Conservation (phyloP, 2,888 invertebrate genomes). For the Creontiades dilutus region DNA sequence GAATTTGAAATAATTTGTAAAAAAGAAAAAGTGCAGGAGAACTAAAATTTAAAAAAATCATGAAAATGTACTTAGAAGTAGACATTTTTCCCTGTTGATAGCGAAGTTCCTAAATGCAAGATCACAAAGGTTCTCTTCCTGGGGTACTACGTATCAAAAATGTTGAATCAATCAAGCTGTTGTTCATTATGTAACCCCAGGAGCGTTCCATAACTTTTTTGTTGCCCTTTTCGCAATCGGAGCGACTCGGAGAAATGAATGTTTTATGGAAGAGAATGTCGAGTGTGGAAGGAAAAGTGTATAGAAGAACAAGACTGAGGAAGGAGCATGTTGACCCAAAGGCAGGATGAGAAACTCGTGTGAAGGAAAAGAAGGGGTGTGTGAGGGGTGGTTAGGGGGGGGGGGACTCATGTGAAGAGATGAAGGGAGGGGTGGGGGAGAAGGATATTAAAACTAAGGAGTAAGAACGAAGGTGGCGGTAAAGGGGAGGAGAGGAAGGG, state of each 20-base stretch:
- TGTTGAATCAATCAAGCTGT: no score
- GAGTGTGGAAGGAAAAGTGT: conserved; percentile 15
- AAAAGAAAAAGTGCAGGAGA: no score
- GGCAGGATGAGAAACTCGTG: conserved; percentile 44
- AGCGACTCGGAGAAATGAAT: neutral
- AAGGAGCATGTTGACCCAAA: conserved; percentile 50
- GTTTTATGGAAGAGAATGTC: conserved; percentile 11
- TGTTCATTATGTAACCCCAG: no score
- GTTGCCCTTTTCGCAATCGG: no score
- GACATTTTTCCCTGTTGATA: no score
- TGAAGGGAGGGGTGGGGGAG: neutral
- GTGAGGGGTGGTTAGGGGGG: neutral
- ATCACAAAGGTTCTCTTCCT: no score
- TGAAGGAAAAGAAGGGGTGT: neutral
- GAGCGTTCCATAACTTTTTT: no score
- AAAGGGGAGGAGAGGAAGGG: conserved; percentile 31
- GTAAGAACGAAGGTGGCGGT: conserved; percentile 55
- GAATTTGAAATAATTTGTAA: no score
- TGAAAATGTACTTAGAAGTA: no score
- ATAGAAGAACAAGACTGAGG: neutral
- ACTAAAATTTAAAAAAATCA: no score
- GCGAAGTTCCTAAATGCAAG: no score
- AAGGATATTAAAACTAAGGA: conserved; percentile 71
- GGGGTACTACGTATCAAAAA: no score
- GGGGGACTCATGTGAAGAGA: conserved; percentile 19